phyloP scores from a whole-genome alignment of 2,888 invertebrate genomes.

The Heliconius cydno region DNA sequence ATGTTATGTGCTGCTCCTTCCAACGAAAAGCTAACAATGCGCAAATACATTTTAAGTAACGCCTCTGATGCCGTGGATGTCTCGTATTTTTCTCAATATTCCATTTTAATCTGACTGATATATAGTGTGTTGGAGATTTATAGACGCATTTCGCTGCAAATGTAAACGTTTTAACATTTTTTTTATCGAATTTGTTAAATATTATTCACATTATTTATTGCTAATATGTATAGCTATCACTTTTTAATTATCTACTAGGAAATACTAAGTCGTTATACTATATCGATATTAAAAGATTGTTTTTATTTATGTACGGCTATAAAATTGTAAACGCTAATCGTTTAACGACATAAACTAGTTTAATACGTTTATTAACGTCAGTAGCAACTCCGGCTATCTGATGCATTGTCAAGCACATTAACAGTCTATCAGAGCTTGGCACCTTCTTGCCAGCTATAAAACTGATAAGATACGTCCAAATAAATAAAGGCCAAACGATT shows the following conservation, averaged over 20 bases:
- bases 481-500: slow-evolving; percentile 64
- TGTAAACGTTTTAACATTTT: slow-evolving; percentile 24
- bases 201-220: slow-evolving; percentile 2
- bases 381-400: slow-evolving; percentile 54
- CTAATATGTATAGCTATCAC: neutral
- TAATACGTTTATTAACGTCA: slow-evolving; percentile 38
- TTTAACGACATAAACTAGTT: slow-evolving; percentile 6
- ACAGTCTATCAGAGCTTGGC: slow-evolving; percentile 58
- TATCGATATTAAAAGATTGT: neutral
- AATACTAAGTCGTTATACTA: neutral
- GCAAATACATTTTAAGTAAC: slow-evolving; percentile 74
- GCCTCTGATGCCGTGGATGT: slow-evolving; percentile 67
- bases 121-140: slow-evolving; percentile 45
- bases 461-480: slow-evolving; percentile 54
- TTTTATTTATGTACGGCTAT: neutral
- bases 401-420: slow-evolving; percentile 55
- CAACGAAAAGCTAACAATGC: slow-evolving; percentile 74
- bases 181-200: slow-evolving; percentile 15
- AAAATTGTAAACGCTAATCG: neutral
- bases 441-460: slow-evolving; percentile 57
- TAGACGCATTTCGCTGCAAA: slow-evolving; percentile 30
- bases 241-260: neutral
- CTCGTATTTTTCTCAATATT: slow-evolving; percentile 70
- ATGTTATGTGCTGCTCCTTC: slow-evolving; percentile 66
- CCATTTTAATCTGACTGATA: slow-evolving; percentile 64